A percentile compares a stretch with the other conserved stretches of the same genome.
phyloP scores from a whole-genome alignment of 2,113 vertebrate genomes.

The Phrynocephalus versicolor region DNA sequence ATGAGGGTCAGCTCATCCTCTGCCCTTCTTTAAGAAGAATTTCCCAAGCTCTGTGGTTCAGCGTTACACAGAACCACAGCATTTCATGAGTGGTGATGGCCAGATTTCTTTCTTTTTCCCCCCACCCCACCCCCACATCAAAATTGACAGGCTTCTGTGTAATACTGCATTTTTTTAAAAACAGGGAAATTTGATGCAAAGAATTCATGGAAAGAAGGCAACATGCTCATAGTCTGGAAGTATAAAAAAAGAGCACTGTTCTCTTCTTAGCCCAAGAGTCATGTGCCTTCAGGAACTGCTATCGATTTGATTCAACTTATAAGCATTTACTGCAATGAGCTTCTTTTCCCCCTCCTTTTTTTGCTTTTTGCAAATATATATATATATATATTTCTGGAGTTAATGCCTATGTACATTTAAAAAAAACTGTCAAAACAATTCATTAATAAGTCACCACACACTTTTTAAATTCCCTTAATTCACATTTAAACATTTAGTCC shows the following conservation, averaged over 20 bases:
- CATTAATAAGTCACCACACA: background rate
- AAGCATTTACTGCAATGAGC: background rate
- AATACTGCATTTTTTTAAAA: constrained; percentile 7
- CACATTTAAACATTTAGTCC: background rate
- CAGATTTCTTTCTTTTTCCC: background rate
- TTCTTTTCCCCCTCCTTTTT: background rate
- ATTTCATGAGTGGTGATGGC: background rate
- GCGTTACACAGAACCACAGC: background rate
- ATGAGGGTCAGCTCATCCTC: background rate
- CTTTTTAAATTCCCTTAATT: background rate
- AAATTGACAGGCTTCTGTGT: background rate
- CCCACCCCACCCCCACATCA: background rate
- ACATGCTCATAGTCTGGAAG: background rate
- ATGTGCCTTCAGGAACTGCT: background rate
- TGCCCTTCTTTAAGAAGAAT: background rate
- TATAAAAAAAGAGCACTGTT: background rate
- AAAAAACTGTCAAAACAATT: background rate
- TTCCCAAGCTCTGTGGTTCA: background rate
- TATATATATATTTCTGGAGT: background rate
- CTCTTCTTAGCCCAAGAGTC: constrained; percentile 16
- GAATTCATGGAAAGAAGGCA: background rate
- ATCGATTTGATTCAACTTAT: constrained; percentile 20
- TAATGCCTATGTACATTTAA: constrained; percentile 11
- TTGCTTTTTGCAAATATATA: too few relatives aligned
- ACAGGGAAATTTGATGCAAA: background rate